Conservation (phyloP, 2,113 vertebrate species). For the Abramis brama region DNA sequence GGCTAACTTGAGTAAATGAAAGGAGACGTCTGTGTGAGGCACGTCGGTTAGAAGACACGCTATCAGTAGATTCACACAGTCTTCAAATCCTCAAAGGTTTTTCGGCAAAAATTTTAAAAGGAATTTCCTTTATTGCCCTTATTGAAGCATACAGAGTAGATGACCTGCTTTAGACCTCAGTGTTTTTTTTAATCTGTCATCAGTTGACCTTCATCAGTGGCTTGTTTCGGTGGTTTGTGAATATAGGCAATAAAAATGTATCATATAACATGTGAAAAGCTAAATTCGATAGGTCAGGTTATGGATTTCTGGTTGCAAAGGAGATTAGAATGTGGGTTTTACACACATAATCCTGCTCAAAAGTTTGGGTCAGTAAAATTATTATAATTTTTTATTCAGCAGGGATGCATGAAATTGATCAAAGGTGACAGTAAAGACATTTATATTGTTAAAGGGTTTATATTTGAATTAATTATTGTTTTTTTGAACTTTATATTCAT, state of each 20-base stretch:
- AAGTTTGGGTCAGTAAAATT: too few species aligned
- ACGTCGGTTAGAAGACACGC: not conserved
- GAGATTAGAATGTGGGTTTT: too few species aligned
- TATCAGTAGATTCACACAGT: slow-evolving; percentile 10
- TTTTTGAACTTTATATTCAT: too few species aligned
- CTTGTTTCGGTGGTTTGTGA: not conserved
- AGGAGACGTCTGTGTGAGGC: not conserved
- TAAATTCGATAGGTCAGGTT: not conserved
- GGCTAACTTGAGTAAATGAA: slow-evolving; percentile 22
- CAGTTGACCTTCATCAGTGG: not conserved
- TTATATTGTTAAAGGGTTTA: too few species aligned
- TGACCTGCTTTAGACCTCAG: not conserved
- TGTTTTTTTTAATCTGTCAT: not conserved
- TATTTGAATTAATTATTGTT: too few species aligned
- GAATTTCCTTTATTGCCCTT: not conserved
- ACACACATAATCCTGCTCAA: too few species aligned
- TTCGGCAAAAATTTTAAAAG: not conserved
- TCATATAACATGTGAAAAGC: too few species aligned
- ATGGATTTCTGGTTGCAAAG: too few species aligned
- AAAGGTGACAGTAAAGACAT: too few species aligned
- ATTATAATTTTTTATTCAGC: too few species aligned
- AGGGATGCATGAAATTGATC: too few species aligned
- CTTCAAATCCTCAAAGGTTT: not conserved
- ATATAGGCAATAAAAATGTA: not conserved
- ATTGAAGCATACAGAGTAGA: not conserved